Conservation (phyloP, 2,113 vertebrate genomes). For the Solea senegalensis region DNA sequence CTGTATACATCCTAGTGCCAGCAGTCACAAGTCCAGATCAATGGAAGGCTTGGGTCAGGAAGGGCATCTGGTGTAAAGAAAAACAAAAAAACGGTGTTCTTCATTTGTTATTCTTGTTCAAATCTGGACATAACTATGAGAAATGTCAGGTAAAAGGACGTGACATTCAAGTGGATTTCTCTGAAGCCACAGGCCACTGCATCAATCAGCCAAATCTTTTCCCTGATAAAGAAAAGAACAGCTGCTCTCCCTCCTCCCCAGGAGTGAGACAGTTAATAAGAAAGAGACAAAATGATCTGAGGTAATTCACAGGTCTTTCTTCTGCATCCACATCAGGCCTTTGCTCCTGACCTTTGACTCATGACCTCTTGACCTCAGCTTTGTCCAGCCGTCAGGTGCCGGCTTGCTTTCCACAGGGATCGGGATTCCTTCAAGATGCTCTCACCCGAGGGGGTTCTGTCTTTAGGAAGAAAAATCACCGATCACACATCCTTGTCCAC, state of each 20-base stretch:
- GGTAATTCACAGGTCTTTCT: conserved; percentile 39
- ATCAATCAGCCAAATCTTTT: conserved; percentile 15
- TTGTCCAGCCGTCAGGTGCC: conserved; percentile 71
- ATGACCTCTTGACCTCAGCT: conserved; percentile 59
- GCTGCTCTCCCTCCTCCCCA: conserved; percentile 24
- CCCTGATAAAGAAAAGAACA: conserved; percentile 15
- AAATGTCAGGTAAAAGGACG: neutral
- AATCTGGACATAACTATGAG: neutral
- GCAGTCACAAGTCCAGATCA: too few species aligned
- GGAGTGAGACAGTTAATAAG: conserved; percentile 27
- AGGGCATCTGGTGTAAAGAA: too few species aligned
- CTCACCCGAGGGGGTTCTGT: conserved; percentile 25
- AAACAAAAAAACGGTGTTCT: too few species aligned
- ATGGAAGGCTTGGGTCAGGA: too few species aligned
- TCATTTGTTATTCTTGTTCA: neutral
- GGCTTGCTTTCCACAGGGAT: conserved; percentile 49
- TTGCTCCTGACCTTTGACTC: conserved; percentile 58
- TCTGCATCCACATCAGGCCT: conserved; percentile 38
- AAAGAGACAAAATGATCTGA: conserved; percentile 29
- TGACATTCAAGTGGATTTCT: neutral
- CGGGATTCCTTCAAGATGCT: conserved; percentile 54
- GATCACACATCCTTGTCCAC: conserved; percentile 9
- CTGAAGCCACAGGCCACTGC: neutral
- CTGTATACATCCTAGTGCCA: too few species aligned
- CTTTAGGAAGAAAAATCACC: conserved; percentile 25